phyloP scores from a whole-genome alignment of 2,113 vertebrate species.

The Bos indicus region DNA sequence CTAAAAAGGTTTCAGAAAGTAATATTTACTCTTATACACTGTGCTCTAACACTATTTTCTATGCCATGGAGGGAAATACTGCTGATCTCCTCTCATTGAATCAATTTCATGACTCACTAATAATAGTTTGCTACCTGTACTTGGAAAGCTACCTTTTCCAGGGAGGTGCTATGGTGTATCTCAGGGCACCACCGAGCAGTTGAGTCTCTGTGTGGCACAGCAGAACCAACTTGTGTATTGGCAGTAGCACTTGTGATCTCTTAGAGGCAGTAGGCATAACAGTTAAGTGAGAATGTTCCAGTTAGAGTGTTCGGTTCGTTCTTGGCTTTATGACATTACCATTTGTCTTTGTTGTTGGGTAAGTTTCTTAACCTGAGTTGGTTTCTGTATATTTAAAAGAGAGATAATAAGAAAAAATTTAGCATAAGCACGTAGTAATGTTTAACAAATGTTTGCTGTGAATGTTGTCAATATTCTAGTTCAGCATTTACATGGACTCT shows the following conservation, averaged over 20 bases:
- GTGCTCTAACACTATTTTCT: background rate
- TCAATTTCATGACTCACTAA: background rate
- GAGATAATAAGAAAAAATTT: background rate
- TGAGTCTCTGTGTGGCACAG: background rate
- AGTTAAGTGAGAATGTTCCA: background rate
- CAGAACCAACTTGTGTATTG: background rate
- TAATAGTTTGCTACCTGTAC: background rate
- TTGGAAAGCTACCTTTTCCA: background rate
- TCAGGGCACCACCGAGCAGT: background rate
- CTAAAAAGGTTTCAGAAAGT: background rate
- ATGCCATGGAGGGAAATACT: background rate
- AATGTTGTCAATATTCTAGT: background rate
- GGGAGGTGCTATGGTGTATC: background rate
- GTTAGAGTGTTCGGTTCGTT: fast-evolving
- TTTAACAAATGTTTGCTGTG: background rate
- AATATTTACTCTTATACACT: background rate
- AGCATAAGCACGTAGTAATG: background rate
- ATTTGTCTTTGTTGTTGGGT: background rate
- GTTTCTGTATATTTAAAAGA: background rate
- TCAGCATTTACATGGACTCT: background rate
- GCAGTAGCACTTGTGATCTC: background rate
- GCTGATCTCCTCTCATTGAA: background rate
- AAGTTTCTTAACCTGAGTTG: background rate
- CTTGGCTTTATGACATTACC: background rate
- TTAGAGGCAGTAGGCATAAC: background rate